Evolutionary conservation across 2,797 vertebrate genomes (phyloP).

Genomic region (Eleutherodactylus coqui): DNA sequence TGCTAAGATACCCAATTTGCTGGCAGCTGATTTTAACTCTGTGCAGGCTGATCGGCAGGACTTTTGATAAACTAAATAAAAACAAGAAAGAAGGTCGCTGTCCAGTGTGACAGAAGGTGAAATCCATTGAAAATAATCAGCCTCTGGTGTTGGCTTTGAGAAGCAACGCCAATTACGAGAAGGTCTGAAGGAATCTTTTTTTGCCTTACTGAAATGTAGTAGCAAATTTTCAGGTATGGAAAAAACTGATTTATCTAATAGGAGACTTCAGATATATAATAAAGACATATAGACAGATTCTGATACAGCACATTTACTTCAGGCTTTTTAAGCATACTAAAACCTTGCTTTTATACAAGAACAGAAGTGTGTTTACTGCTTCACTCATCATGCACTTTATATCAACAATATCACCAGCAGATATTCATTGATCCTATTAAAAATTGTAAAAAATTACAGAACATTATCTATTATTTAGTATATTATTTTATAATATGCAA

Average conservation of each 20-base stretch:
- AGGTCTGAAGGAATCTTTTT: background rate
- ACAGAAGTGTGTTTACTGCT: background rate
- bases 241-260: background rate
- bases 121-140: background rate
- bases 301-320: too few relatives aligned
- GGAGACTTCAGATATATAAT: background rate
- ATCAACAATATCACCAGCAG: background rate
- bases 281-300: background rate
- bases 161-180: background rate
- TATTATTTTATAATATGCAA: background rate
- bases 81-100: constrained; percentile 65
- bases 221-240: background rate
- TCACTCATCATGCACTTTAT: background rate
- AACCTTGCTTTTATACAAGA: too few relatives aligned
- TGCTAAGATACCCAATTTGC: constrained; percentile 74
- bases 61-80: constrained; percentile 71
- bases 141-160: background rate
- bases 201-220: background rate
- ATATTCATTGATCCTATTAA: background rate
- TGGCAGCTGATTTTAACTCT: constrained; percentile 67
- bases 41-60: constrained; percentile 64
- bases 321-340: too few relatives aligned
- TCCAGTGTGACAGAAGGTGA: constrained; percentile 13
- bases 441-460: background rate
- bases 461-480: background rate